Evolutionary conservation across 2,113 vertebrate species (phyloP), one percentile per base, ranked within the genome.

Genomic region (Condylura cristata): DNA sequence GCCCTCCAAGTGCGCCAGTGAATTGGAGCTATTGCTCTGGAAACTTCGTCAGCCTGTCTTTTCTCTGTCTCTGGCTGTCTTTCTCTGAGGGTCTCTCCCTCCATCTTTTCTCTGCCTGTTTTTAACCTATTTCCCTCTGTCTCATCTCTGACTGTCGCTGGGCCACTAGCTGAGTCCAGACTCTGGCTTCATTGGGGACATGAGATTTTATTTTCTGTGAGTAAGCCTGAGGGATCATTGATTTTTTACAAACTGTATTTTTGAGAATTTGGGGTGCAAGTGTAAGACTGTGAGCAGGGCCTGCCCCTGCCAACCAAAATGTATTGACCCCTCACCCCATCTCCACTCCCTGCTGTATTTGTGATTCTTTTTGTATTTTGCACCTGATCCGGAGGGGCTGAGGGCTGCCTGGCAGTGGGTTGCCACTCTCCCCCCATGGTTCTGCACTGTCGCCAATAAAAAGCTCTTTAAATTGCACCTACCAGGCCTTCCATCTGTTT

Each of bases 361-460:
- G 95, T 97, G 96, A 89, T 75, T 92, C 81, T 94, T 30, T 89
- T 96, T 97, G 92, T 96, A 97, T 96, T 97, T 97, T 97, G 97
- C 96, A 97, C 96, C 82, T 94, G 85, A 96, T 87, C 89, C 63
- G 30, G 6, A 5, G 74, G 87, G 89, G 48, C 37, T 76, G 76
- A 75, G 94, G 95, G 56, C 86, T 74, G 86, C 70, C 82, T 66
- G 76, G 76, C 81, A 53, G 51, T 95, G 83, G 30, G 84, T 93
- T 32, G 10, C 75, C 51, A 37, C 91, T 89, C 81, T 66, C 72
- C 68, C 85, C 71, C 68, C 46, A 74, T 91, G 95, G 96, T 93
- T 96, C 95, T 95, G 95, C 95, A 97, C 96, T 97, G 96, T 96
- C 90, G 96, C 96, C 95, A 97, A 97, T 97, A 97, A 97, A 97